Conservation (phyloP, 1,140 invertebrate genomes). For the Macrotrachela quadricornifera region DNA sequence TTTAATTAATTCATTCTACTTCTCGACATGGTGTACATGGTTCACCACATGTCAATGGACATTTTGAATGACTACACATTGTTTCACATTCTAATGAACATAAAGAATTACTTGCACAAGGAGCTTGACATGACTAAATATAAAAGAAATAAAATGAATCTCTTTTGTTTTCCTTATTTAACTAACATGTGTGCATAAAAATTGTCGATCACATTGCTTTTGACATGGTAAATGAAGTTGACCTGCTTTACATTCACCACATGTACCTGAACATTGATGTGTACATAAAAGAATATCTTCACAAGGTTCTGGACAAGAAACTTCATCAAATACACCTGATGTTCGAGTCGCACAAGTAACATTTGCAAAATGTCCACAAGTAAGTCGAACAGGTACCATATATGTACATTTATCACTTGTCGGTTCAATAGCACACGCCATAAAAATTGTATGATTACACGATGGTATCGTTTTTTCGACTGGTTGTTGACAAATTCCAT, state of each 20-base stretch:
- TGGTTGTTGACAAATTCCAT: background rate
- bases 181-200: too few species aligned
- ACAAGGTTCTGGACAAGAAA: slow-evolving; percentile 17
- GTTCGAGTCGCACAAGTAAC: too few species aligned
- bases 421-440: too few species aligned
- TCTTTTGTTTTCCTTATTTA: too few species aligned
- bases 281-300: slow-evolving; percentile 31
- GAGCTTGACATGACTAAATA: slow-evolving; percentile 1
- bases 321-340: too few species aligned
- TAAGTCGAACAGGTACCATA: too few species aligned
- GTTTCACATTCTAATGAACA: slow-evolving; percentile 38
- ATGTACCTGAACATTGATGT: slow-evolving; percentile 39
- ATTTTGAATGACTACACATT: slow-evolving; percentile 35
- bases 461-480: background rate
- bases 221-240: slow-evolving; percentile 36
- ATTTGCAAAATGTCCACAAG: too few species aligned
- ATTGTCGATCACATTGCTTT: slow-evolving; percentile 11
- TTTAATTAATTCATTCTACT: too few species aligned
- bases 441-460: slow-evolving; percentile 3
- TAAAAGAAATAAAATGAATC: too few species aligned
- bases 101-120: slow-evolving; percentile 29
- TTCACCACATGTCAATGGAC: slow-evolving; percentile 36
- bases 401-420: too few species aligned
- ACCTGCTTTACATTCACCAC: slow-evolving; percentile 38
- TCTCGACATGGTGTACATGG: slow-evolving; percentile 40